phyloP scores from a whole-genome alignment of 2,888 invertebrate genomes.

The Tetragnatha montana region DNA sequence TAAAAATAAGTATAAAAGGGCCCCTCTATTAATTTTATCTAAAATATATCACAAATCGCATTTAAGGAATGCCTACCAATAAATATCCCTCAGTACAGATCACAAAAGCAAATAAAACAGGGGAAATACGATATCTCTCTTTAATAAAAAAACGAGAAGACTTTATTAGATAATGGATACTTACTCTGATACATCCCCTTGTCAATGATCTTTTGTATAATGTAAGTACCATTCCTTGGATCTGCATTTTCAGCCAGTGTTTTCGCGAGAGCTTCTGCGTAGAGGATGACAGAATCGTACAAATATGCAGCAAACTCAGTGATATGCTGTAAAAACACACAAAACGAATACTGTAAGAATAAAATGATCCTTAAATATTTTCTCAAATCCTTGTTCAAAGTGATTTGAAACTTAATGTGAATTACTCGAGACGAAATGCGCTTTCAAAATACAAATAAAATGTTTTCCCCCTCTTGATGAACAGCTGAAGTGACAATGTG shows the following conservation, averaged over 20 bases:
- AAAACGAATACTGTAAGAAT: not conserved
- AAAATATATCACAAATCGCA: too few species aligned
- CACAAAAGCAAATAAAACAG: too few species aligned
- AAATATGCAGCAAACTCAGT: slow-evolving; percentile 94
- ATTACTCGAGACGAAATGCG: not conserved
- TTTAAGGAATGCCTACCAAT: too few species aligned
- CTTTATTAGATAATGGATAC: slow-evolving; percentile 74
- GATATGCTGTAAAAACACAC: slow-evolving; percentile 79
- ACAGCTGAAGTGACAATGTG: not conserved
- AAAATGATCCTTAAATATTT: not conserved
- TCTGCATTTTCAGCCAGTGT: slow-evolving; percentile 79
- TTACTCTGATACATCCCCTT: slow-evolving; percentile 91
- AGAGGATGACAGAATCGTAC: slow-evolving; percentile 94
- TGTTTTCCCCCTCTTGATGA: not conserved
- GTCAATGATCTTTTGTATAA: slow-evolving; percentile 90
- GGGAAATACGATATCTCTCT: too few species aligned
- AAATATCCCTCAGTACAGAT: too few species aligned
- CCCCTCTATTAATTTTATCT: too few species aligned
- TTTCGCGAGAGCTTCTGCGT: slow-evolving; percentile 89
- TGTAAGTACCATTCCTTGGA: slow-evolving; percentile 87
- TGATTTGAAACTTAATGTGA: not conserved
- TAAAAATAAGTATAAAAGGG: too few species aligned
- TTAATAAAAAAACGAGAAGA: too few species aligned
- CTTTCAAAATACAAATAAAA: not conserved
- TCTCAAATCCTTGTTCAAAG: not conserved